phyloP scores from a whole-genome alignment of 2,113 vertebrate genomes.

The human region DNA sequence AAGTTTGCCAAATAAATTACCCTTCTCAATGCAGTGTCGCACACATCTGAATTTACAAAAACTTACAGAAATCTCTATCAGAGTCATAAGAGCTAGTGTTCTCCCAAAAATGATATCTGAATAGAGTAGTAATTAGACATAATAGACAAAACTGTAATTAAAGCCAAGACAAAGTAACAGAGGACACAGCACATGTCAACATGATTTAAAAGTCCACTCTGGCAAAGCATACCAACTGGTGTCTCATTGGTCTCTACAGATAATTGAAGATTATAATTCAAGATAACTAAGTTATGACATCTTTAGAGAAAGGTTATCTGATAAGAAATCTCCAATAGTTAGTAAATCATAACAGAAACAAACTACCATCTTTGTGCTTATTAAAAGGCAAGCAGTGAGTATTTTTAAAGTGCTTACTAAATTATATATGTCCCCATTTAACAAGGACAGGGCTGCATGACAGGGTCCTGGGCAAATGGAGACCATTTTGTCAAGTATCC shows the following conservation, averaged over 20 bases:
- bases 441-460: neutral
- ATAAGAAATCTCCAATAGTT: neutral
- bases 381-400: neutral
- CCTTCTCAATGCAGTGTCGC: neutral
- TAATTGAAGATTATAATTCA: neutral
- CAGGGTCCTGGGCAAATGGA: neutral
- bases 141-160: constrained; percentile 63
- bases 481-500: neutral
- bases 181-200: neutral
- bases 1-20: constrained; percentile 2
- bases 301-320: constrained; percentile 22
- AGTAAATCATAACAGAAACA: neutral
- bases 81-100: neutral
- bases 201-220: constrained; percentile 15
- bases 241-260: neutral
- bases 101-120: constrained; percentile 42
- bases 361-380: neutral
- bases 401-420: neutral
- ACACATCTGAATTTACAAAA: neutral
- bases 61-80: neutral
- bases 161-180: constrained; percentile 10
- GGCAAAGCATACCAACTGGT: neutral
- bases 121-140: constrained; percentile 50
- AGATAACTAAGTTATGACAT: neutral
- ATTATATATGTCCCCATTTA: neutral